phyloP scores from a whole-genome alignment of 2,113 vertebrate genomes.

The Labrus mixtus region DNA sequence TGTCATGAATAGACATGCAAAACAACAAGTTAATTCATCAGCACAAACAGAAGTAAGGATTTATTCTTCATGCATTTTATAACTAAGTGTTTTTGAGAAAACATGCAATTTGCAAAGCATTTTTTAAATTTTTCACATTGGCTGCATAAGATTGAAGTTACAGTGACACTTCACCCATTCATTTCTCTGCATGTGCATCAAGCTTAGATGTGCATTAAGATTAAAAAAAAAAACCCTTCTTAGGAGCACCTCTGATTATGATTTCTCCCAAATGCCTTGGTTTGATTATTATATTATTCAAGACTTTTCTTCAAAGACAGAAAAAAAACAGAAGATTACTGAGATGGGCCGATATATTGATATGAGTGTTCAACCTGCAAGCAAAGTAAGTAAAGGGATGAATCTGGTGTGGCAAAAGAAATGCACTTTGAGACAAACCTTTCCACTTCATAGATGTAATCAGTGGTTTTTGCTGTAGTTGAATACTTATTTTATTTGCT shows the following conservation, averaged over 20 bases:
- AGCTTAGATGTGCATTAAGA: background rate
- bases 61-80: background rate
- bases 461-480: background rate
- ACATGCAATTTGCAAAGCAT: no score
- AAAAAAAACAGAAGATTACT: constrained; percentile 58
- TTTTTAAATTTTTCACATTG: no score
- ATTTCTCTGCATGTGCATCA: no score
- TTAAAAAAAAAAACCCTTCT: no score
- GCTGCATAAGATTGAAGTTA: no score
- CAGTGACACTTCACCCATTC: no score
- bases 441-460: background rate
- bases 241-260: no score
- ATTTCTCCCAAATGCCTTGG: no score
- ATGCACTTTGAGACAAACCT: no score
- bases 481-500: background rate
- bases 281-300: no score
- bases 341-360: constrained; percentile 84
- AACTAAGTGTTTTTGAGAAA: no score
- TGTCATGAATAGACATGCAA: constrained; percentile 21
- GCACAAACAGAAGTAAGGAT: constrained; percentile 46
- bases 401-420: background rate
- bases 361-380: constrained; percentile 78
- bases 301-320: constrained; percentile 47
- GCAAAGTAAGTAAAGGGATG: constrained; percentile 74
- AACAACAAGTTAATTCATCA: constrained; percentile 9